A percentile compares a stretch with the other conserved stretches of the same genome.
phyloP scores from a whole-genome alignment of 2,797 vertebrate species.

The Diglossa cyanea region DNA sequence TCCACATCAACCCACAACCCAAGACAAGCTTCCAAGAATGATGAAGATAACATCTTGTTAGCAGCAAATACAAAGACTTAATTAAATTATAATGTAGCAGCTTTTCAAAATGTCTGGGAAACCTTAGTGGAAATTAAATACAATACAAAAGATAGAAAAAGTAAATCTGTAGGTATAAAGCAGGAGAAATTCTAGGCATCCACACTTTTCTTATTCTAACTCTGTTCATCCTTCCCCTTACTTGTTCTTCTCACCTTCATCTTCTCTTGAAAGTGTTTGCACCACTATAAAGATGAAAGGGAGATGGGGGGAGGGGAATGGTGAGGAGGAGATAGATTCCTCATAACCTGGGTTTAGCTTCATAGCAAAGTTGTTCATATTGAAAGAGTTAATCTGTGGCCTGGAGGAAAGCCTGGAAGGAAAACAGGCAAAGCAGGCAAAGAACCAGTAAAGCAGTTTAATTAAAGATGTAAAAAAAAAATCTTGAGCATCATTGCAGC shows the following conservation, averaged over 20 bases:
- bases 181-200: background rate
- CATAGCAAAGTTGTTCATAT: background rate
- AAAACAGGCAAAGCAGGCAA: background rate
- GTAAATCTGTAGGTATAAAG: background rate
- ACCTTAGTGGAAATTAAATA: background rate
- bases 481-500: background rate
- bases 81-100: conserved; percentile 2
- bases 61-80: conserved; percentile 8
- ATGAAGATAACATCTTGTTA: conserved; percentile 46
- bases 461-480: background rate
- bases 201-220: background rate
- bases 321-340: background rate
- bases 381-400: background rate
- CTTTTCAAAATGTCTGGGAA: conserved; percentile 19
- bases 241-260: background rate
- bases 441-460: background rate
- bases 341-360: background rate
- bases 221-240: background rate
- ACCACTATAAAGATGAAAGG: background rate
- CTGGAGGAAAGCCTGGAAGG: background rate
- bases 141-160: background rate
- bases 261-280: background rate
- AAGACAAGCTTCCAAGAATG: conserved; percentile 21
- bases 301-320: background rate
- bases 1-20: conserved; percentile 19